phyloP scores from a whole-genome alignment of 2,797 vertebrate species.

The Petrocephalus schoutedeni region DNA sequence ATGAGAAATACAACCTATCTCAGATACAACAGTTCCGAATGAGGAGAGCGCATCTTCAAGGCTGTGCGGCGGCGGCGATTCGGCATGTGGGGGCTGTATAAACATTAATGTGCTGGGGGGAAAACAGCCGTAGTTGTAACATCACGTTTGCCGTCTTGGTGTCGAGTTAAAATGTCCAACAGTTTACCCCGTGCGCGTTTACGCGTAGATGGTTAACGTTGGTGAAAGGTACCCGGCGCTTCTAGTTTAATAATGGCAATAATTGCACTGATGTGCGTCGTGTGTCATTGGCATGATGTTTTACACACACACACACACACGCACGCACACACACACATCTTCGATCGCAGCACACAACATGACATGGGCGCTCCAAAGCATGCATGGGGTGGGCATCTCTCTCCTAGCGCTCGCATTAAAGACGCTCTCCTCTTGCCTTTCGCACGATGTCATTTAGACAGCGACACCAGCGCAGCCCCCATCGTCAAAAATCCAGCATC shows the following conservation, averaged over 20 bases:
- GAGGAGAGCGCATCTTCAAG: not conserved
- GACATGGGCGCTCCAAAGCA: not conserved
- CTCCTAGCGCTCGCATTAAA: not conserved
- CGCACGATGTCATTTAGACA: not conserved
- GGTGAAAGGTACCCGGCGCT: not conserved
- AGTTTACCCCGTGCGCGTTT: not conserved
- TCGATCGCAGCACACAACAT: not conserved
- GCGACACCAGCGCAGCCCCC: not conserved
- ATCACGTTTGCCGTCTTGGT: not conserved
- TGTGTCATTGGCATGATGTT: not conserved
- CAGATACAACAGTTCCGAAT: not conserved
- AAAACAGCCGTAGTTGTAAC: conserved; percentile 20
- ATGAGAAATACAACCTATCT: not conserved
- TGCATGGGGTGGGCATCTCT: not conserved
- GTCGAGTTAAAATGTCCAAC: not conserved
- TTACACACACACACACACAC: not conserved
- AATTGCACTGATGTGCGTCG: not conserved
- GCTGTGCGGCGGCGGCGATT: not conserved
- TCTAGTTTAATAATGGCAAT: not conserved
- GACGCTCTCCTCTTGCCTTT: not conserved
- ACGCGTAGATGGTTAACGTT: not conserved
- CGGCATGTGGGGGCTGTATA: conserved; percentile 36
- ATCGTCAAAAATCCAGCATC: not conserved
- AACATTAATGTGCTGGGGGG: conserved; percentile 34
- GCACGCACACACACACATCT: not conserved